A percentile compares a stretch with the other conserved stretches of the same genome.
Evolutionary conservation across 2,113 vertebrate genomes (phyloP).

Genomic region (Notothenia coriiceps): DNA sequence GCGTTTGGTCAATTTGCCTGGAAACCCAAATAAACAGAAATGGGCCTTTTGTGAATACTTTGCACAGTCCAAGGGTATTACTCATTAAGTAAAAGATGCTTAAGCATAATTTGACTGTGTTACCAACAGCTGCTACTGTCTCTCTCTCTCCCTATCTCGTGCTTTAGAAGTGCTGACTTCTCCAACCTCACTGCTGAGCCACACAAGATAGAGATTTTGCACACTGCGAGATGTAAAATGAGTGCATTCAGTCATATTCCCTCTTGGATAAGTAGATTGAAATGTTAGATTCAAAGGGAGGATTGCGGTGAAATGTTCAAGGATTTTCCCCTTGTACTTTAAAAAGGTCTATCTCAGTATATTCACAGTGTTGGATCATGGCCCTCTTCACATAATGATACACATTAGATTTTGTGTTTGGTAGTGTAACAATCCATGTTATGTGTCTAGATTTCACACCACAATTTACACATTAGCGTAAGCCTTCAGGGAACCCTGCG

Average conservation of each 20-base stretch:
- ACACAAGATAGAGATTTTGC: too few relatives aligned
- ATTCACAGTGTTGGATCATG: neutral
- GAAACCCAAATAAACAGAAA: conserved; percentile 43
- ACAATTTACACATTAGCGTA: neutral
- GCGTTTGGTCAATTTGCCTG: conserved; percentile 57
- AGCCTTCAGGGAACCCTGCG: neutral
- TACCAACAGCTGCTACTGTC: conserved; percentile 67
- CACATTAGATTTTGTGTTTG: neutral
- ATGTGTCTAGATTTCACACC: conserved; percentile 11
- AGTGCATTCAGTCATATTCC: conserved; percentile 56
- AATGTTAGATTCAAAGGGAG: conserved; percentile 48
- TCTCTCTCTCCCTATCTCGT: conserved; percentile 25
- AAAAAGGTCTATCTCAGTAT: neutral
- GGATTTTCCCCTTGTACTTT: neutral
- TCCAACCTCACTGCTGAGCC: neutral
- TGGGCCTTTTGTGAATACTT: conserved; percentile 42
- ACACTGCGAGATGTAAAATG: too few relatives aligned
- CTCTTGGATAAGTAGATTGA: conserved; percentile 55
- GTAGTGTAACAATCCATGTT: neutral
- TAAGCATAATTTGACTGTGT: conserved; percentile 56
- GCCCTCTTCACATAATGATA: neutral
- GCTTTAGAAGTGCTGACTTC: conserved; percentile 12
- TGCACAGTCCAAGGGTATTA: conserved; percentile 57
- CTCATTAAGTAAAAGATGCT: conserved; percentile 72
- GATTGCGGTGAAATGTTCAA: conserved; percentile 36